Percentiles rank a stretch among this genome's conserved stretches.
Evolutionary conservation across 2,888 invertebrate species (phyloP).

Genomic region (Tortrix viridana): DNA sequence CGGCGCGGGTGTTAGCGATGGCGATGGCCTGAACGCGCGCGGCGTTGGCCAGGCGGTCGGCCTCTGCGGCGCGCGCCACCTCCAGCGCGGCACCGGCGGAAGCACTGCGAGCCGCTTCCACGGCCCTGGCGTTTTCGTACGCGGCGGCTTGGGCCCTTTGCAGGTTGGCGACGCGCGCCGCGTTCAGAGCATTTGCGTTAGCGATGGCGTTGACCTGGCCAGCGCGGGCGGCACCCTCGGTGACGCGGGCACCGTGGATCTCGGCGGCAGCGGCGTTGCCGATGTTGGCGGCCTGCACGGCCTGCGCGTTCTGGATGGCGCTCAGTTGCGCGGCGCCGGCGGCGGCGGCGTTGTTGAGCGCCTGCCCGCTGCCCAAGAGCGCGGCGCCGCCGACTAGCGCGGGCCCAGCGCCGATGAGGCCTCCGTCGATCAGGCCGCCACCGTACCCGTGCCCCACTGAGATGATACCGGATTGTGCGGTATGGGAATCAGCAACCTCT

Average conservation of each 20-base stretch:
- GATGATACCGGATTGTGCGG: constrained; percentile 55
- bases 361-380: constrained; percentile 58
- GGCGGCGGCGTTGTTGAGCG: constrained; percentile 72
- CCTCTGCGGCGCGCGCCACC: constrained; percentile 63
- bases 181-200: constrained; percentile 75
- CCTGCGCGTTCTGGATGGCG: constrained; percentile 78
- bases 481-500: constrained; percentile 55
- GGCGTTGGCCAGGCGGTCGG: constrained; percentile 70
- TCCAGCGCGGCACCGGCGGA: constrained; percentile 63
- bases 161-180: constrained; percentile 71
- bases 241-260: constrained; percentile 73
- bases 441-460: constrained; percentile 44
- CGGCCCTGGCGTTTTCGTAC: constrained; percentile 71
- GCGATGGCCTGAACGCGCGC: constrained; percentile 75
- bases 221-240: constrained; percentile 73
- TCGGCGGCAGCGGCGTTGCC: constrained; percentile 75
- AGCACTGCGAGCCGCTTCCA: constrained; percentile 72
- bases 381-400: constrained; percentile 34
- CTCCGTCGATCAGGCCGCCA: constrained; percentile 38
- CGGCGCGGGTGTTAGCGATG: constrained; percentile 73
- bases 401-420: constrained; percentile 43
- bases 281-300: constrained; percentile 72
- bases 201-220: constrained; percentile 72
- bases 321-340: constrained; percentile 76
- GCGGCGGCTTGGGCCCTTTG: constrained; percentile 79